These are phyloP conservation scores for Dendropsophus ebraccatus DNA, from an alignment of 2,113 vertebrate species.

Conservation along the genomic window DNA sequence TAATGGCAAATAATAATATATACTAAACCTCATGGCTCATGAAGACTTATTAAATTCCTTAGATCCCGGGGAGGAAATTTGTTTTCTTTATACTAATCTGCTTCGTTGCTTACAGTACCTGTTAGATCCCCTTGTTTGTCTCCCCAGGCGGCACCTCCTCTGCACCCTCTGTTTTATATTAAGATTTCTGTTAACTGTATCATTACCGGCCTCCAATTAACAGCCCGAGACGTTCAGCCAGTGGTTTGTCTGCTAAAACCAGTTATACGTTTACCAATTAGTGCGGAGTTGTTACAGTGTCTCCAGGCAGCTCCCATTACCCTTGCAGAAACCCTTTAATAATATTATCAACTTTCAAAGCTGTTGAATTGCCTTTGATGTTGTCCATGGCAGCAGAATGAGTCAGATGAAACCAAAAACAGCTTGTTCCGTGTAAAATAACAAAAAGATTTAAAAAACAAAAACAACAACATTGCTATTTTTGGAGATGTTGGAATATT, in stretches of 20 bases:
- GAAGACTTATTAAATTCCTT: conserved; percentile 14
- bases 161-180: neutral
- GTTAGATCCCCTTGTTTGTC: neutral
- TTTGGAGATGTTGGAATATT: neutral
- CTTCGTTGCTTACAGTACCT: neutral
- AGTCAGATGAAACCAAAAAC: neutral
- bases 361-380: conserved; percentile 37
- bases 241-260: neutral
- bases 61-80: neutral
- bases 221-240: neutral
- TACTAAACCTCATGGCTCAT: neutral
- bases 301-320: neutral
- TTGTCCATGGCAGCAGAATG: neutral
- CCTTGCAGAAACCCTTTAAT: neutral
- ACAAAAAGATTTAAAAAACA: neutral
- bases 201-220: neutral
- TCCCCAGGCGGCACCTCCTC: neutral
- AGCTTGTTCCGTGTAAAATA: neutral
- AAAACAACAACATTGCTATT: neutral
- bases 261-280: neutral
- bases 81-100: conserved; percentile 24
- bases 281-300: neutral
- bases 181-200: conserved; percentile 10
- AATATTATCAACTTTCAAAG: conserved; percentile 35
- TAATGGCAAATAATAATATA: neutral